A percentile compares a stretch with the other conserved stretches of the same genome.
Conservation (phyloP, 2,797 vertebrate species). For the Hapalemur alaotrensis region DNA sequence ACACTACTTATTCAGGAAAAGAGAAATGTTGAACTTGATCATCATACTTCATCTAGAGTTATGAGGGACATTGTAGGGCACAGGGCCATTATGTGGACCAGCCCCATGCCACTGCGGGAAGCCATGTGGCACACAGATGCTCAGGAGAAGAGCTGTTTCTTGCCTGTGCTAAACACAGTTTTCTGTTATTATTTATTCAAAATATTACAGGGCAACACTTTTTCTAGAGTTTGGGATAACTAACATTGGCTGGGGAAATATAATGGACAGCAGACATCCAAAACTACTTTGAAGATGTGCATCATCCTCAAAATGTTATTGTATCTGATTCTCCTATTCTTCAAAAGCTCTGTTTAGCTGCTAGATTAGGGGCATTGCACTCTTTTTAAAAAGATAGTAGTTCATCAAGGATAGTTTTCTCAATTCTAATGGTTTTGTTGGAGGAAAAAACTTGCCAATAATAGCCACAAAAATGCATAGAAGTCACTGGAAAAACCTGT, state of each 20-base stretch:
- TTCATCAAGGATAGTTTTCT: not conserved
- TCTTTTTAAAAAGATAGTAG: not conserved
- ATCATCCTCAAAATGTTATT: not conserved
- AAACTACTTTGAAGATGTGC: not conserved
- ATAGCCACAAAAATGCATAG: not conserved
- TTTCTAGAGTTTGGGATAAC: not conserved
- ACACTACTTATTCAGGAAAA: not conserved
- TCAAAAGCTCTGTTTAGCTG: not conserved
- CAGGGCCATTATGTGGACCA: not conserved
- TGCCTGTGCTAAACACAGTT: not conserved
- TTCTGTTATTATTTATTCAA: slow-evolving; percentile 29
- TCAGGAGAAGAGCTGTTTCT: not conserved
- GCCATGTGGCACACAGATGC: not conserved
- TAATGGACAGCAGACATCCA: not conserved
- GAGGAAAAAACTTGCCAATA: not conserved
- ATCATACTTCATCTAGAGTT: not conserved
- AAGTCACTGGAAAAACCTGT: not conserved
- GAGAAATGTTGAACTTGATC: not conserved
- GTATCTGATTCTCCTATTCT: not conserved
- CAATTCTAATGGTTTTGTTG: not conserved
- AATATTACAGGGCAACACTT: not conserved
- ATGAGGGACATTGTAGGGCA: not conserved
- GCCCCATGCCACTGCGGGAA: not conserved
- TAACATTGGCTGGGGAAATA: not conserved
- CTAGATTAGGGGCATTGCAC: not conserved